A percentile compares a stretch with the other conserved stretches of the same genome.
Conservation (phyloP, 2,113 vertebrate species). For the Campylomormyrus numenius region DNA sequence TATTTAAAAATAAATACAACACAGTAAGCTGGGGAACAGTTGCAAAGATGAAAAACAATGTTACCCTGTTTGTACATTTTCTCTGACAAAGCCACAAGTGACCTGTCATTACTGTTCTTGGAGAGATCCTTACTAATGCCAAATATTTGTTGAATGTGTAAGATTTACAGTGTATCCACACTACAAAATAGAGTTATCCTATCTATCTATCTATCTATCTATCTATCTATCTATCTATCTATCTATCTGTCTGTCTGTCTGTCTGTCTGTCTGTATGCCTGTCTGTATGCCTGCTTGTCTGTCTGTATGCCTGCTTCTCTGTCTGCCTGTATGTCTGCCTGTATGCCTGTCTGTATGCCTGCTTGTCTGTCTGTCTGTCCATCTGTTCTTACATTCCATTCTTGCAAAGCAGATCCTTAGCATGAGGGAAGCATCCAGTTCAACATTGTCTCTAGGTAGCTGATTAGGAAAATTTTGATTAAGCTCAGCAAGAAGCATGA, state of each 20-base stretch:
- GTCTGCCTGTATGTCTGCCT: neutral
- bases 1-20: neutral
- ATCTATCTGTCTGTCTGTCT: neutral
- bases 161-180: neutral
- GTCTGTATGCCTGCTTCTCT: too few relatives aligned
- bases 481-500: neutral
- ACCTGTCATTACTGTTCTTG: constrained; percentile 25
- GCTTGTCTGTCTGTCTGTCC: neutral
- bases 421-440: neutral
- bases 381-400: neutral
- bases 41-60: neutral
- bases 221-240: neutral
- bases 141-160: constrained; percentile 20
- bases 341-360: neutral
- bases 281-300: neutral
- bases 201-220: neutral
- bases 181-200: neutral
- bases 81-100: constrained; percentile 11
- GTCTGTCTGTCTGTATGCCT: neutral
- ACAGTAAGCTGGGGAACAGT: neutral
- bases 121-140: constrained; percentile 25
- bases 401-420: neutral
- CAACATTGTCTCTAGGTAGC: neutral
- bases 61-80: constrained; percentile 33
- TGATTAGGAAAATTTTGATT: neutral